Percentiles rank a stretch among this genome's conserved stretches.
Evolutionary conservation across 92 coral and sea anemone species (phyloP).

Genomic region (Blastomussa wellsi): DNA sequence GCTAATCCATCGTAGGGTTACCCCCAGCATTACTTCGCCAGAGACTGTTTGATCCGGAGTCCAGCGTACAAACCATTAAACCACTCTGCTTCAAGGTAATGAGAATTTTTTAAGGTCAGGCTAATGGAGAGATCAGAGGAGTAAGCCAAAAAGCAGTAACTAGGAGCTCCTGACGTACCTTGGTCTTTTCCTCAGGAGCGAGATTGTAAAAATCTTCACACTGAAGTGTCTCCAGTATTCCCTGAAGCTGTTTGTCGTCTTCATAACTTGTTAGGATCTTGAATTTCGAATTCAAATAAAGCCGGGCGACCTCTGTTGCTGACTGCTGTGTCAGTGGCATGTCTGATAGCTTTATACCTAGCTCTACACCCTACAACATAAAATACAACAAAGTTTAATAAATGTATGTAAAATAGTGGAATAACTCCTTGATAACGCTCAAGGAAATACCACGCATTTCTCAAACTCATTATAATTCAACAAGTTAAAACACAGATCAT

Average conservation of each 20-base stretch:
- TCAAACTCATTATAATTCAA: no score
- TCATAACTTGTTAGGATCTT: not conserved
- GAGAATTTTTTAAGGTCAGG: no score
- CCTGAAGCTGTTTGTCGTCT: conserved; percentile 26
- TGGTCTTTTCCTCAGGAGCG: conserved; percentile 59
- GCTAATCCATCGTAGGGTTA: no score
- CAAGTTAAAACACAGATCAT: no score
- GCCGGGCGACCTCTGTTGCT: conserved; percentile 80
- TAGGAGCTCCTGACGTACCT: conserved; percentile 32
- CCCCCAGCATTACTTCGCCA: no score
- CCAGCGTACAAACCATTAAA: no score
- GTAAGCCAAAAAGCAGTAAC: not conserved
- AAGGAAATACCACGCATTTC: no score
- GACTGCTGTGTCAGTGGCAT: conserved; percentile 74
- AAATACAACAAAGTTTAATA: not conserved
- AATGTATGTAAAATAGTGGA: not conserved
- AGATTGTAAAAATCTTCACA: conserved; percentile 60
- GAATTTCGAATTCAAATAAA: conserved; percentile 63
- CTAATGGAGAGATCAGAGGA: not conserved
- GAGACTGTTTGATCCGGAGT: no score
- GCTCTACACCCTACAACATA: conserved; percentile 43
- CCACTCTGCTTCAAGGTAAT: no score
- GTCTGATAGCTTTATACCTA: conserved; percentile 63
- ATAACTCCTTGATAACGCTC: no score
- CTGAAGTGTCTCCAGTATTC: conserved; percentile 51